Evolutionary conservation across 1,140 invertebrate genomes (phyloP).

Genomic region (Bombyx mori): ASM3026992v2 NC_085110.1:14164001-14164500

Average conservation of each 20-base stretch:
- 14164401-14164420: too few relatives aligned
- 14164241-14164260: too few relatives aligned
- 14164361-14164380: constrained; percentile 62
- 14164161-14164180: too few relatives aligned
- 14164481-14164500: constrained; percentile 8
- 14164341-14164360: constrained; percentile 66
- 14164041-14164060: constrained; percentile 19
- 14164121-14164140: constrained; percentile 2
- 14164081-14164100: constrained; percentile 21
- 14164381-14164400: constrained; percentile 36
- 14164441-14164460: too few relatives aligned
- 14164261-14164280: too few relatives aligned
- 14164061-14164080: constrained; percentile 27
- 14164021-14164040: constrained; percentile 64
- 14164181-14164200: too few relatives aligned
- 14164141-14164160: neutral
- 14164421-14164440: too few relatives aligned
- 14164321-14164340: constrained; percentile 40
- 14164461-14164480: too few relatives aligned
- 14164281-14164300: too few relatives aligned
- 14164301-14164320: too few relatives aligned
- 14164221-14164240: too few relatives aligned
- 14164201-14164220: too few relatives aligned
- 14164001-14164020: constrained; percentile 58
- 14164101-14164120: constrained; percentile 16